phyloP scores from a whole-genome alignment of 2,113 vertebrate genomes.

The Patagioenas fasciata region DNA sequence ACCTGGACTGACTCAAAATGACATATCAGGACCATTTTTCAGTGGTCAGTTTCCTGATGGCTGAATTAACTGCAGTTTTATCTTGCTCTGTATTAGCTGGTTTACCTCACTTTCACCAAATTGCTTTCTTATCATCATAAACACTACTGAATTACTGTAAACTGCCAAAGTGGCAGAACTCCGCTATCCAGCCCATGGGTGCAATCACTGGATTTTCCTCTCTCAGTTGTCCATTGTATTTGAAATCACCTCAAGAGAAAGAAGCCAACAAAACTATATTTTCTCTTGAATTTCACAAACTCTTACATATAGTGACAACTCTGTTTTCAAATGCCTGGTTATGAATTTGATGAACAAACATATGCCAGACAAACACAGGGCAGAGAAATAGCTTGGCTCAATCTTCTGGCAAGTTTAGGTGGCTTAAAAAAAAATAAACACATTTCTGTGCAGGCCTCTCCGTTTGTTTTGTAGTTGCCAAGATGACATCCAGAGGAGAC shows the following conservation, averaged over 20 bases:
- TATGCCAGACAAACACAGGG: not conserved
- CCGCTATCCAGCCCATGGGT: not conserved
- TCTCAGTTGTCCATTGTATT: not conserved
- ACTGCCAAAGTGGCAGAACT: conserved; percentile 12
- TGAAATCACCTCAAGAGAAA: not conserved
- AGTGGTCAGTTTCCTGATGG: conserved; percentile 63
- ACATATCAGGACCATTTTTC: conserved; percentile 62
- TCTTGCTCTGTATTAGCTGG: conserved; percentile 49
- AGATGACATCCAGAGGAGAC: not conserved
- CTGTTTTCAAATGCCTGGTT: not conserved
- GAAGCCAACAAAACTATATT: not conserved
- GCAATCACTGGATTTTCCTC: not conserved
- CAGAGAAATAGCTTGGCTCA: not conserved
- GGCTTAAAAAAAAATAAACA: not conserved
- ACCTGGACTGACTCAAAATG: conserved; percentile 62
- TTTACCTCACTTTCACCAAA: conserved; percentile 66
- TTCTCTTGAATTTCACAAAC: not conserved
- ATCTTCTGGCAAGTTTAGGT: not conserved
- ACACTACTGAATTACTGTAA: conserved; percentile 42
- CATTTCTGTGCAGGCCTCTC: not conserved
- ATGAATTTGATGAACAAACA: not conserved
- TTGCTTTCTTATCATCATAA: conserved; percentile 40
- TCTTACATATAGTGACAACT: not conserved
- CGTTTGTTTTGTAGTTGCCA: not conserved
- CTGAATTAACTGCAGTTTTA: conserved; percentile 60